Base-by-base conservation (phyloP, 2,888 invertebrate species). In the Pyrrhia umbra region DNA sequence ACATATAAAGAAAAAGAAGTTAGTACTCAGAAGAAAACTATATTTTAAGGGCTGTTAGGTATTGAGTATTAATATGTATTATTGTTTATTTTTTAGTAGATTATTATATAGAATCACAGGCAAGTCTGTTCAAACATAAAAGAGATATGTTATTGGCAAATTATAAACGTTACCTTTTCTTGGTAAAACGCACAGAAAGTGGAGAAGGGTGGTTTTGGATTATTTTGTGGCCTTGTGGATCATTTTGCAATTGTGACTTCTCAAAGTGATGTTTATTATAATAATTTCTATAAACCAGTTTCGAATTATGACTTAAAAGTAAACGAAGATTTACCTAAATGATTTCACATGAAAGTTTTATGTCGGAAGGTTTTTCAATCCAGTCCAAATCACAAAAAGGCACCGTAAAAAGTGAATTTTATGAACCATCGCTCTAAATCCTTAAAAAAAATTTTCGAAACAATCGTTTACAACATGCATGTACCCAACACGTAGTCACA, bases 391-490 rank as follows among this genome's bases (percentile, higher is more conserved):
- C 18, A 13, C 16, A 40, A 34, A 30, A 30, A 1, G 3, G 1
- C 2, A 10, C 10, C 2, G 10, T 18, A 47, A 51, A 45, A 42
- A 6, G 0, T 30, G 0, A 16, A 16, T 13, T 16, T 9, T 8
- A 18, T 21, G 40, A 27, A 13, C 13, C 10, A 25, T 43, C n/a
- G n/a, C n/a, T 23, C 20, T 3, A 21, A 30, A 40, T 23, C 4
- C 4, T 25, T 2, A 10, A 39, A 25, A 27, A 45, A 30, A 25
- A n/a, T 1, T 8, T 18, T 21, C 6, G 5, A 13, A 56, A 61
- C 45, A 49, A 40, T 30, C 3, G n/a, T 77, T 75, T 68, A 75
- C 75, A 55, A 62, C 60, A 68, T 45, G 52, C 40, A 43, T 62
- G 62, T n/a, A 42, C 21, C 10, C 9, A 23, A 20, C 20, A 43